Evolutionary conservation across 2,113 vertebrate species (phyloP).

Genomic region (Uria lomvia): DNA sequence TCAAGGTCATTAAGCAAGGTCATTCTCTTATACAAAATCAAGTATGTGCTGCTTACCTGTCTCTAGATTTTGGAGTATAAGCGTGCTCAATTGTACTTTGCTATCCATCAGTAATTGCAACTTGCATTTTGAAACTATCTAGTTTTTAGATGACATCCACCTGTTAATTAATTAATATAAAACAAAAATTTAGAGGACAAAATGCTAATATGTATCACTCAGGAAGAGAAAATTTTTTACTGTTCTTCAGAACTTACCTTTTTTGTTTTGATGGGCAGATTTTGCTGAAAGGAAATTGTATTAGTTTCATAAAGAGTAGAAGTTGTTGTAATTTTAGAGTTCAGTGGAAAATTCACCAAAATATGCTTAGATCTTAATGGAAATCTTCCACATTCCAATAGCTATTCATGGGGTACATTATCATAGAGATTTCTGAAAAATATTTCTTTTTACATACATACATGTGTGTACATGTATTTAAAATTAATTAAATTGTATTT

Average conservation of each 20-base stretch:
- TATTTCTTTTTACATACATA: background rate
- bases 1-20: fast-evolving
- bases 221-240: background rate
- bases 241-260: background rate
- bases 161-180: background rate
- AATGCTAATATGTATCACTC: background rate
- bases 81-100: background rate
- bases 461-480: background rate
- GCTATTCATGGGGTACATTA: background rate
- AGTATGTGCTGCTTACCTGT: background rate
- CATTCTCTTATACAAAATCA: background rate
- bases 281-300: background rate
- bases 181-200: background rate
- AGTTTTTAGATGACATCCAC: background rate
- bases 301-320: background rate
- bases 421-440: background rate
- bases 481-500: background rate
- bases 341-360: background rate
- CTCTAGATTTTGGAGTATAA: background rate
- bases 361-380: background rate
- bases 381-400: background rate
- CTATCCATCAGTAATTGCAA: background rate
- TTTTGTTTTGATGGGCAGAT: background rate
- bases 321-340: background rate
- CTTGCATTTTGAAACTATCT: background rate